Conservation (phyloP, 2,113 vertebrate genomes). For the Muntiacus reevesi region DNA sequence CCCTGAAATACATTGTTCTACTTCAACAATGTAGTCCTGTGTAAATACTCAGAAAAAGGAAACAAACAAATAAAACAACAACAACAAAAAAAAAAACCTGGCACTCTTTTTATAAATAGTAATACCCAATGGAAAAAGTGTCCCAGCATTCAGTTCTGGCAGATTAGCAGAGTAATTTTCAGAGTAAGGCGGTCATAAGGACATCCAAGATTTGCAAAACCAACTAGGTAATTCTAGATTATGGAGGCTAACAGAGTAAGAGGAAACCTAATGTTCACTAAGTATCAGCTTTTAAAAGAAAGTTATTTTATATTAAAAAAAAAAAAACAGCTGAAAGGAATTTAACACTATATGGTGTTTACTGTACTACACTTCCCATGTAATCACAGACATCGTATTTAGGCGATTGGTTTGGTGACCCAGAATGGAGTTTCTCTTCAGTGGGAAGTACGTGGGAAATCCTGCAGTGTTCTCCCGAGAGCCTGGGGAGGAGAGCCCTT, state of each 20-base stretch:
- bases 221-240: background rate
- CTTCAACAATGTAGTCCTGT: background rate
- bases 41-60: background rate
- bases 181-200: background rate
- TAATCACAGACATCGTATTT: background rate
- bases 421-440: background rate
- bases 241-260: background rate
- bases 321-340: background rate
- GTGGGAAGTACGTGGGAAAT: background rate
- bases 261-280: background rate
- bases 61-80: background rate
- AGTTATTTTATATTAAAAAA: background rate
- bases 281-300: background rate
- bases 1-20: background rate
- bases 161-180: background rate
- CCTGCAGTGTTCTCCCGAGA: background rate
- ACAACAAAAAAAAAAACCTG: background rate
- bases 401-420: background rate
- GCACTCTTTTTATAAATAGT: background rate
- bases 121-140: background rate
- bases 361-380: background rate
- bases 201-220: background rate
- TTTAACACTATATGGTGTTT: background rate
- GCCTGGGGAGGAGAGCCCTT: background rate
- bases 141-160: background rate